Evolutionary conservation across 2,113 vertebrate genomes (phyloP).

Genomic region (Tympanuchus pallidicinctus): DNA sequence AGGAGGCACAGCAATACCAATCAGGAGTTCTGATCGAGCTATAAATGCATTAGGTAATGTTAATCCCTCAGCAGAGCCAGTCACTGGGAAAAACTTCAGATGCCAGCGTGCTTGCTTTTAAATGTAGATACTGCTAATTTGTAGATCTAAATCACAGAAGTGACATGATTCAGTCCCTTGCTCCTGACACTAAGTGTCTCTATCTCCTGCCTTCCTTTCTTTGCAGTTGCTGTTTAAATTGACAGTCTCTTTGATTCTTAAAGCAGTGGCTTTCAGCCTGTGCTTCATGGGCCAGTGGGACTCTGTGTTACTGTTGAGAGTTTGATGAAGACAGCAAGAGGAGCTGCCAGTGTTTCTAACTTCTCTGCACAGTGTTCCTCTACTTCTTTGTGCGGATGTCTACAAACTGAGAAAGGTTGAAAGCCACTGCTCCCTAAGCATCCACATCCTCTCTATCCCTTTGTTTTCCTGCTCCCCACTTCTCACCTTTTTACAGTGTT

Average conservation of each 20-base stretch:
- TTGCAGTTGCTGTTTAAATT: not conserved
- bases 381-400: not conserved
- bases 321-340: not conserved
- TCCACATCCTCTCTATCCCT: not conserved
- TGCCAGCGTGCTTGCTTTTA: not conserved
- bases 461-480: not conserved
- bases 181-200: not conserved
- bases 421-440: not conserved
- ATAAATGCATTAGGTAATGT: not conserved
- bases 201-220: not conserved
- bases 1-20: not conserved
- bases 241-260: not conserved
- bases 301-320: not conserved
- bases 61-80: not conserved
- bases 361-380: conserved; percentile 14
- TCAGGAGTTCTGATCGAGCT: not conserved
- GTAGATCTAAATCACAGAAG: not conserved
- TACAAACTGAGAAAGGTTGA: not conserved
- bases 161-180: not conserved
- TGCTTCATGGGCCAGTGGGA: not conserved
- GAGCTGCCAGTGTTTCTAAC: not conserved
- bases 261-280: conserved; percentile 11
- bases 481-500: not conserved
- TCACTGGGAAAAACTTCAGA: not conserved
- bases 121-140: not conserved